A percentile compares a stretch with the other conserved stretches of the same genome.
These are phyloP conservation scores for Ptyas mucosa DNA, from an alignment of 2,113 vertebrate genomes.

Conservation along the genomic window DNA sequence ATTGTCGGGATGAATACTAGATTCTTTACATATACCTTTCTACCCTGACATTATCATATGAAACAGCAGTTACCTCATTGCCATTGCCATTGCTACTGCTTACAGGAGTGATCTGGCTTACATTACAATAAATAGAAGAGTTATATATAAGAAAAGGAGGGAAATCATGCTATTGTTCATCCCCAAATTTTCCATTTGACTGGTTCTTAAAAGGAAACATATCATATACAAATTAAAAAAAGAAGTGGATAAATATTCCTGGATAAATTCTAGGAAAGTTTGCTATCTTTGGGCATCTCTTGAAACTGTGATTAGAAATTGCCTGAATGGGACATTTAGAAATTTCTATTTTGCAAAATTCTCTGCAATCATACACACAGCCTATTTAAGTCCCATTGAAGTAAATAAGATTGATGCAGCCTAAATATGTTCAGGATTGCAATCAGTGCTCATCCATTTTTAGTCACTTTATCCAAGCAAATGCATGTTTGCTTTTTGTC, in stretches of 20 bases:
- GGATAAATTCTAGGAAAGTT: background rate
- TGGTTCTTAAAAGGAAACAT: background rate
- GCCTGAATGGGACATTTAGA: background rate
- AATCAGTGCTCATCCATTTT: background rate
- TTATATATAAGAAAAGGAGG: background rate
- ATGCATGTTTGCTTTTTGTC: background rate
- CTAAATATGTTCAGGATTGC: background rate
- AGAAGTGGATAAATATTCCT: background rate
- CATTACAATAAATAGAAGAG: background rate
- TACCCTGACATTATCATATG: background rate
- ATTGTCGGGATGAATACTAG: background rate
- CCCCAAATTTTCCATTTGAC: fast-evolving
- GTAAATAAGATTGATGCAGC: background rate
- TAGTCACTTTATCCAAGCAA: background rate
- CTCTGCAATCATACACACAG: background rate
- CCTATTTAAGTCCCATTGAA: background rate
- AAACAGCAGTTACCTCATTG: background rate
- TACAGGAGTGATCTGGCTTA: background rate
- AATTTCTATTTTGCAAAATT: background rate
- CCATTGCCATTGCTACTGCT: background rate
- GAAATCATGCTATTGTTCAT: background rate
- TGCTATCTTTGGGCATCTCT: background rate
- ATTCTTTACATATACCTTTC: background rate
- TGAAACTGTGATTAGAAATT: background rate
- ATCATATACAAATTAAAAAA: background rate